A percentile compares a stretch with the other conserved stretches of the same genome.
phyloP scores from a whole-genome alignment of 1,140 invertebrate genomes.

The Steinernema khuongi region DNA sequence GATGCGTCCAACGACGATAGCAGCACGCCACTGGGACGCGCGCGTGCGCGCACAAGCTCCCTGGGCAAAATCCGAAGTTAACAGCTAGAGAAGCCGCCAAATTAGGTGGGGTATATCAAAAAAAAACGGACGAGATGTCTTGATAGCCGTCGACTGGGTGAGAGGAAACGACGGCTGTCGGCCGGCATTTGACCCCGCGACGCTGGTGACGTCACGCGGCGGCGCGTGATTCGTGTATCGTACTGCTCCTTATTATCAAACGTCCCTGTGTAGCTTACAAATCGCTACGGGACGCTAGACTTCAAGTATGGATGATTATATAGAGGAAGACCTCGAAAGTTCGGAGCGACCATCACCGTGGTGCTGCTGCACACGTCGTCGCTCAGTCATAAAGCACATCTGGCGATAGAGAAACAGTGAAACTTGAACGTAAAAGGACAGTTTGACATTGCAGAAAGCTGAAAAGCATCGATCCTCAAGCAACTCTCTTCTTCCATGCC shows the following conservation, averaged over 20 bases:
- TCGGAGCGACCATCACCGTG: too few species aligned
- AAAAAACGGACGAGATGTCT: background rate
- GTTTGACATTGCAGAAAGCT: too few species aligned
- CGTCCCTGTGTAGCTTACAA: background rate
- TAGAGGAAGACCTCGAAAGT: background rate
- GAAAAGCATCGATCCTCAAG: too few species aligned
- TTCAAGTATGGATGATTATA: background rate
- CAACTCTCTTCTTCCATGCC: too few species aligned
- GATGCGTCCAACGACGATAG: background rate
- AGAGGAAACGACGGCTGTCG: background rate
- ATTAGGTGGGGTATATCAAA: background rate
- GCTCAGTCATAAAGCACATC: too few species aligned
- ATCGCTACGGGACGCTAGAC: background rate
- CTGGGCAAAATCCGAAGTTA: background rate
- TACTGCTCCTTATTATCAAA: background rate
- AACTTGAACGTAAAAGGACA: too few species aligned
- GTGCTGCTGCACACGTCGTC: too few species aligned
- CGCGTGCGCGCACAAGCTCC: background rate
- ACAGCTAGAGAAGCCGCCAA: background rate
- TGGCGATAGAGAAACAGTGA: too few species aligned
- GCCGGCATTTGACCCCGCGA: background rate
- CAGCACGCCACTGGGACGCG: background rate
- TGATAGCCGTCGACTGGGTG: background rate
- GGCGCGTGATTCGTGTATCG: slow-evolving; percentile 3
- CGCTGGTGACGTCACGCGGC: background rate